Evolutionary conservation across 2,797 vertebrate genomes (phyloP).

Genomic region (Crenuchus spilurus): DNA sequence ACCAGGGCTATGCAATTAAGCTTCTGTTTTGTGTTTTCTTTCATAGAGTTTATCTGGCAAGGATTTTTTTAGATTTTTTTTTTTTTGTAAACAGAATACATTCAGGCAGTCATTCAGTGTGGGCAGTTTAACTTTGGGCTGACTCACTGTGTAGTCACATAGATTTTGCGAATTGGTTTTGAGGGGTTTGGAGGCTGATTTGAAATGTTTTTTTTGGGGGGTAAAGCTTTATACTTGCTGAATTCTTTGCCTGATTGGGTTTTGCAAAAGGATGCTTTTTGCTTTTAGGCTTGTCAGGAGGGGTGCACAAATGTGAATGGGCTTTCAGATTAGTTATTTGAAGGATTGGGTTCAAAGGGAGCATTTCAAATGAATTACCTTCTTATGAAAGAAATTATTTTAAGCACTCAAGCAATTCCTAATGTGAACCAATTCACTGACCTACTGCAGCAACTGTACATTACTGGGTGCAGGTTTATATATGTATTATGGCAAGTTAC

Average conservation of each 20-base stretch:
- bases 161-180: constrained; percentile 2
- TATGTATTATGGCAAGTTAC: too few species aligned
- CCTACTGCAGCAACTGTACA: background rate
- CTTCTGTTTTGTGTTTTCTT: constrained; percentile 18
- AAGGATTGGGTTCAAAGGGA: constrained; percentile 25
- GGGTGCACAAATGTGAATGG: background rate
- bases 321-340: constrained; percentile 8
- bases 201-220: constrained; percentile 1
- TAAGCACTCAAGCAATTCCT: constrained; percentile 3
- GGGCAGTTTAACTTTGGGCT: constrained; percentile 41
- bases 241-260: constrained; percentile 30
- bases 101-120: constrained; percentile 34
- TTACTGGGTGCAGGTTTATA: too few species aligned
- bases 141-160: constrained; percentile 27
- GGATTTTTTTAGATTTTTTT: background rate
- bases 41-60: constrained; percentile 6
- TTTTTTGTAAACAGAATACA: constrained; percentile 24
- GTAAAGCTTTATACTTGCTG: background rate
- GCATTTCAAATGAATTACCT: constrained; percentile 26
- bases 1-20: constrained; percentile 46
- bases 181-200: constrained; percentile 34
- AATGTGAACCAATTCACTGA: constrained; percentile 10
- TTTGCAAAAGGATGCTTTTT: constrained; percentile 15
- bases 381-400: constrained; percentile 15
- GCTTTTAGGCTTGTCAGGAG: background rate